These are phyloP conservation scores for Phylloscopus whistleri DNA, from an alignment of 2,113 vertebrate genomes.

Conservation along the genomic window DNA sequence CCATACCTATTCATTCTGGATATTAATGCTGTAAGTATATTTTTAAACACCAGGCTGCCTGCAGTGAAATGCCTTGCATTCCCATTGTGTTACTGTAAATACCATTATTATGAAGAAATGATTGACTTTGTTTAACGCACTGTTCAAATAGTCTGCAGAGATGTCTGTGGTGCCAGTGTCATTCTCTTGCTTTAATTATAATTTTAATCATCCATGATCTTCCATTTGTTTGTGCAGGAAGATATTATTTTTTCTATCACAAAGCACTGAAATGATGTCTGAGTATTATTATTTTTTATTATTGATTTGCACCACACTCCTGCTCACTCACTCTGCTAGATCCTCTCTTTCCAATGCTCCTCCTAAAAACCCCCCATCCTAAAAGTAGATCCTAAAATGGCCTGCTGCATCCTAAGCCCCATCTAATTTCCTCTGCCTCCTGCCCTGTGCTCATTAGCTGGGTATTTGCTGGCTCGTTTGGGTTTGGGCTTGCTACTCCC, in stretches of 20 bases:
- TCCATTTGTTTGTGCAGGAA: slow-evolving; percentile 52
- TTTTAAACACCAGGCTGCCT: slow-evolving; percentile 53
- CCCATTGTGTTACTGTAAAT: slow-evolving; percentile 67
- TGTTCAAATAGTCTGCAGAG: slow-evolving; percentile 57
- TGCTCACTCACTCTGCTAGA: not conserved
- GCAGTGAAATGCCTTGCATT: slow-evolving; percentile 57
- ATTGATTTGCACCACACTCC: slow-evolving; percentile 9
- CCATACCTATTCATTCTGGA: slow-evolving; percentile 51
- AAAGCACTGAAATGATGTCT: slow-evolving; percentile 22
- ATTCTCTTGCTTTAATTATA: slow-evolving; percentile 67
- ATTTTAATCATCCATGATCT: slow-evolving; percentile 67
- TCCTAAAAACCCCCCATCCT: not conserved
- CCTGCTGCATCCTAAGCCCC: not conserved
- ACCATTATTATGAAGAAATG: slow-evolving; percentile 62
- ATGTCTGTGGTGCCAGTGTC: slow-evolving; percentile 48
- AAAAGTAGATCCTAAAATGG: not conserved
- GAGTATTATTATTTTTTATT: slow-evolving; percentile 59
- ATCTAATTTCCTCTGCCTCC: not conserved
- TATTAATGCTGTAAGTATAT: slow-evolving; percentile 50
- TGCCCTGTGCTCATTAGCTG: not conserved
- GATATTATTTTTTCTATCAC: slow-evolving; percentile 63
- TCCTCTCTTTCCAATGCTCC: not conserved
- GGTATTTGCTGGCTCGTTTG: not conserved
- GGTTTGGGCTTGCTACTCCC: not conserved
- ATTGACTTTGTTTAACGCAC: slow-evolving; percentile 46